These are phyloP conservation scores for Rhabditoides inermis DNA, from an alignment of 2,888 invertebrate genomes.

Conservation along the genomic window DNA sequence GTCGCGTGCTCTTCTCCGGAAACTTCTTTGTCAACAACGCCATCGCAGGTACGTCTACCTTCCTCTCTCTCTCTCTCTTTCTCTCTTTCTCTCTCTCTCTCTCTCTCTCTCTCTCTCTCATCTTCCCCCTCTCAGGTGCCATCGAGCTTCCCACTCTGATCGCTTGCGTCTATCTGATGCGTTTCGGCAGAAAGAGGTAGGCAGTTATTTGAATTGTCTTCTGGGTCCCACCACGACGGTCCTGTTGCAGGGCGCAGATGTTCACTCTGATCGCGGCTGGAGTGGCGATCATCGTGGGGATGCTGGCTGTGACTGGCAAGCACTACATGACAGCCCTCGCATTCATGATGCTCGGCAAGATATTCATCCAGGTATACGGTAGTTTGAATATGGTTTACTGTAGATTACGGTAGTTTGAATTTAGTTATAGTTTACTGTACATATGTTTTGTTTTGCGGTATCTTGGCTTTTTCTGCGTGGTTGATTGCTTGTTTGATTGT, in stretches of 20 bases:
- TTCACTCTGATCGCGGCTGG: slow-evolving; percentile 44
- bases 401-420: no score
- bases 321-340: slow-evolving; percentile 40
- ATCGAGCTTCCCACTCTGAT: slow-evolving; percentile 50
- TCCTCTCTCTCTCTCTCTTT: background rate
- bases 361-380: slow-evolving; percentile 47
- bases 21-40: slow-evolving; percentile 52
- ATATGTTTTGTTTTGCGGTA: no score
- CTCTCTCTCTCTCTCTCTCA: slow-evolving; percentile 1
- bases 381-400: no score
- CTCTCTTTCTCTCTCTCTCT: background rate
- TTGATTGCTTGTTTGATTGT: no score
- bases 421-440: no score
- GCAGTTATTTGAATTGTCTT: background rate
- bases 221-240: background rate
- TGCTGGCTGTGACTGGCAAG: slow-evolving; percentile 30
- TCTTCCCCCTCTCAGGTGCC: slow-evolving; percentile 30
- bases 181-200: slow-evolving; percentile 42
- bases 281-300: slow-evolving; percentile 45
- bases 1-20: slow-evolving; percentile 48
- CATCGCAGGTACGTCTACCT: slow-evolving; percentile 25
- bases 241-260: slow-evolving; percentile 44
- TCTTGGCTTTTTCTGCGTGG: no score
- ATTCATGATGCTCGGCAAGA: slow-evolving; percentile 49
- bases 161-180: slow-evolving; percentile 47